Conservation (phyloP, 2,888 invertebrate genomes). For the Tetragonula carbonaria region DNA sequence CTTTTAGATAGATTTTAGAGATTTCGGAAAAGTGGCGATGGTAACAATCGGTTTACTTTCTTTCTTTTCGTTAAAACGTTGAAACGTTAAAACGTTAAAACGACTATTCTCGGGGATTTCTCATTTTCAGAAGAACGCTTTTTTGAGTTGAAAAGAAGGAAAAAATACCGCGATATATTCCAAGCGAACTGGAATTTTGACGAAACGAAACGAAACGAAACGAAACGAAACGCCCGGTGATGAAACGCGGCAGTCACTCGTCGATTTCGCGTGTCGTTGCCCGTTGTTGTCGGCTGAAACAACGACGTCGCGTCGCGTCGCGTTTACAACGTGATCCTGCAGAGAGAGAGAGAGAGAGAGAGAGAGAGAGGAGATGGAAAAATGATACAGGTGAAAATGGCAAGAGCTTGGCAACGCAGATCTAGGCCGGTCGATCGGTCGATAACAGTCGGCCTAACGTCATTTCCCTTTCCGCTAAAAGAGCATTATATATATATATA, state of each 20-base stretch:
- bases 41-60: background rate
- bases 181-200: background rate
- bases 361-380: background rate
- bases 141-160: background rate
- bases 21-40: background rate
- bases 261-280: background rate
- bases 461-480: conserved; percentile 27
- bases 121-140: background rate
- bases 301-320: background rate
- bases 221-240: background rate
- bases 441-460: conserved; percentile 39
- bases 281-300: background rate
- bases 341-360: background rate
- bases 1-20: no score
- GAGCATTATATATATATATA: background rate
- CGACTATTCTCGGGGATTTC: background rate
- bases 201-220: no score
- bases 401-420: conserved; percentile 14
- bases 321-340: background rate
- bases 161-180: background rate
- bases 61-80: background rate
- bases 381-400: background rate
- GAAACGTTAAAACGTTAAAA: conserved; percentile 11
- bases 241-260: background rate
- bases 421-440: conserved; percentile 24